Percentiles rank a stretch among this genome's conserved stretches.
Conservation (phyloP, 2,113 vertebrate genomes). For the Platycercus adscitus region DNA sequence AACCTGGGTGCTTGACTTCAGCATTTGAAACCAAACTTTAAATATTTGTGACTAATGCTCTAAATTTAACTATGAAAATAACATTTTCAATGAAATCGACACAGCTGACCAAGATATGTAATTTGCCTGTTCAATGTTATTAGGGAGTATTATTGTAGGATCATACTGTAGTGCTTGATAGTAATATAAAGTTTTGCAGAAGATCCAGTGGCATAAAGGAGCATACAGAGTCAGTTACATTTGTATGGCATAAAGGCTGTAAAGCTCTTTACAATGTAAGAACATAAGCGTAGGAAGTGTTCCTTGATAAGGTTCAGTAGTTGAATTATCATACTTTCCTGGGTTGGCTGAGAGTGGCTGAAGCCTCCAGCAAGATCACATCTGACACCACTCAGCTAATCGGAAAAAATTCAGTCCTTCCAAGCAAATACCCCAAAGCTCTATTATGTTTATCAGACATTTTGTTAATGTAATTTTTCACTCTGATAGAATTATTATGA, state of each 20-base stretch:
- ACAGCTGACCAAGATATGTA: not conserved
- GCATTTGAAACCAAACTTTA: not conserved
- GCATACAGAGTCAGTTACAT: not conserved
- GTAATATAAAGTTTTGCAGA: not conserved
- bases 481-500: slow-evolving; percentile 1
- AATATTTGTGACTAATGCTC: not conserved
- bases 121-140: not conserved
- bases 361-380: slow-evolving; percentile 16
- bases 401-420: slow-evolving; percentile 39
- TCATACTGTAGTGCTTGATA: not conserved
- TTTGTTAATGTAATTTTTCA: slow-evolving; percentile 6
- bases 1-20: not conserved
- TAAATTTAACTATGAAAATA: not conserved
- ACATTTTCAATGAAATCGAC: not conserved
- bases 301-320: slow-evolving; percentile 9
- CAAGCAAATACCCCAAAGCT: slow-evolving; percentile 39
- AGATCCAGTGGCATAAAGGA: not conserved
- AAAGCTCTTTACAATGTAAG: not conserved
- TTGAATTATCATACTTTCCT: slow-evolving; percentile 21
- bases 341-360: slow-evolving; percentile 16
- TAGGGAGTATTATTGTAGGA: not conserved
- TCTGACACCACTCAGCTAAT: slow-evolving; percentile 31
- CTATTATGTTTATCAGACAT: slow-evolving; percentile 37
- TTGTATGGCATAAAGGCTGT: not conserved
- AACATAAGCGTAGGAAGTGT: not conserved